Evolutionary conservation across 2,888 invertebrate genomes (phyloP).

Genomic region (Lypha dubia): DNA sequence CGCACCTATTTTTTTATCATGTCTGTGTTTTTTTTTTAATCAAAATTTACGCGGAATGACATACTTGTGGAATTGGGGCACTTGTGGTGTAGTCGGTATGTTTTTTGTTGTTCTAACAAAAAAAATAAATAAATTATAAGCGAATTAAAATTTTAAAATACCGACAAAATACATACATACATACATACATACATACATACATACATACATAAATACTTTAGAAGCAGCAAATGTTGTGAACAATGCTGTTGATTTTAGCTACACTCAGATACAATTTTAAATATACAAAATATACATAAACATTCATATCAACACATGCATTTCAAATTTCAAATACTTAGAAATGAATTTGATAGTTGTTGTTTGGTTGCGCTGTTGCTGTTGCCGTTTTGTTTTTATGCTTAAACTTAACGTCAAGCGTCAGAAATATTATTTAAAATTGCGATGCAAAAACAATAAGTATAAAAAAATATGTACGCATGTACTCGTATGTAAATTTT

Average conservation of each 20-base stretch:
- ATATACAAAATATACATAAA: conserved; percentile 34
- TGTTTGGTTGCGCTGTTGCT: conserved; percentile 29
- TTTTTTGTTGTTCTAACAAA: background rate
- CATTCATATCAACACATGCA: conserved; percentile 23
- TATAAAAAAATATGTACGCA: background rate
- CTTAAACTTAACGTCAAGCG: conserved; percentile 41
- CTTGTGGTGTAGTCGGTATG: conserved; percentile 82
- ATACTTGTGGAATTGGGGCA: conserved; percentile 81
- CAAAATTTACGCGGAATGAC: conserved; percentile 76
- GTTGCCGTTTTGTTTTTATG: background rate
- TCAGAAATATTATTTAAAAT: conserved; percentile 49
- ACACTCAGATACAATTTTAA: conserved; percentile 35
- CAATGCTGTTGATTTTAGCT: conserved; percentile 25
- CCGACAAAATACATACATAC: conserved; percentile 14
- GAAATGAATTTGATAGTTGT: conserved; percentile 35
- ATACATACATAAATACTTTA: conserved; percentile 26
- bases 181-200: no score
- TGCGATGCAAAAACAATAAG: conserved; percentile 3
- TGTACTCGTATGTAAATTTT: background rate
- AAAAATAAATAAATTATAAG: no score
- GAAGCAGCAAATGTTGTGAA: conserved; percentile 9
- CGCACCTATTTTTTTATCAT: background rate
- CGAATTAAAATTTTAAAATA: conserved; percentile 6
- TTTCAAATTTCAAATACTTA: conserved; percentile 27
- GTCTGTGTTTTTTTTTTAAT: conserved; percentile 32